These are phyloP conservation scores for Danio albolineatus DNA, from an alignment of 2,797 vertebrate genomes.

Conservation along the genomic window DNA sequence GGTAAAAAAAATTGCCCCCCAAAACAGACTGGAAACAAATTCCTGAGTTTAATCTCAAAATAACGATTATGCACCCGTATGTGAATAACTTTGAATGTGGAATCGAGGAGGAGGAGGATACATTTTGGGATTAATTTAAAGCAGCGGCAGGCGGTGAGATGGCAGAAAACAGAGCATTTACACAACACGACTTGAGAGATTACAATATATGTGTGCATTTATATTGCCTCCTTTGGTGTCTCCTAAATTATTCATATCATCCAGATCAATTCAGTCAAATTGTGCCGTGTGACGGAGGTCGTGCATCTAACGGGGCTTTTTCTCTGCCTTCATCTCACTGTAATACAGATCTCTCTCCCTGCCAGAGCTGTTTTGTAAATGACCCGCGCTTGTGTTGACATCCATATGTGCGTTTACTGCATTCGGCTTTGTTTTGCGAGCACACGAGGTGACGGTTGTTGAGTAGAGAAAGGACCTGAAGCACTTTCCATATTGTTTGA, in stretches of 20 bases:
- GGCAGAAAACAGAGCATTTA: slow-evolving; percentile 67
- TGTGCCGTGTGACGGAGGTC: slow-evolving; percentile 70
- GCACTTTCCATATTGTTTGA: slow-evolving; percentile 67
- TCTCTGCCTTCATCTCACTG: slow-evolving; percentile 72
- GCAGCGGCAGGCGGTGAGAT: slow-evolving; percentile 59
- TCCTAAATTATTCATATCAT: slow-evolving; percentile 84
- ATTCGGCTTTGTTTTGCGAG: slow-evolving; percentile 71
- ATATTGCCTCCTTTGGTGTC: slow-evolving; percentile 83
- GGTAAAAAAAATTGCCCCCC: slow-evolving; percentile 61
- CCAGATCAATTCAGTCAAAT: slow-evolving; percentile 76
- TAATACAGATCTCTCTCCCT: slow-evolving; percentile 73
- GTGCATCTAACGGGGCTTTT: slow-evolving; percentile 65
- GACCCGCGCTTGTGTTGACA: slow-evolving; percentile 60
- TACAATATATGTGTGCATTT: slow-evolving; percentile 86
- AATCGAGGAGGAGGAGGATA: slow-evolving; percentile 64
- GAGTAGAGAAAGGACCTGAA: slow-evolving; percentile 58
- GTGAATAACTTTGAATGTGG: slow-evolving; percentile 78
- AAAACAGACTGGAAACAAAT: slow-evolving; percentile 40
- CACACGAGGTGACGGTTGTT: slow-evolving; percentile 61
- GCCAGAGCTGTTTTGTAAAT: slow-evolving; percentile 55
- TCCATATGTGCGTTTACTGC: slow-evolving; percentile 66
- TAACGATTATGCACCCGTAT: slow-evolving; percentile 75
- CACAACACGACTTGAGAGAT: slow-evolving; percentile 71
- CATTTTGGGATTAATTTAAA: slow-evolving; percentile 78
- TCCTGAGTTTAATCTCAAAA: slow-evolving; percentile 76